Conservation (phyloP, 2,797 vertebrate species). For the Trachurus trachurus region DNA sequence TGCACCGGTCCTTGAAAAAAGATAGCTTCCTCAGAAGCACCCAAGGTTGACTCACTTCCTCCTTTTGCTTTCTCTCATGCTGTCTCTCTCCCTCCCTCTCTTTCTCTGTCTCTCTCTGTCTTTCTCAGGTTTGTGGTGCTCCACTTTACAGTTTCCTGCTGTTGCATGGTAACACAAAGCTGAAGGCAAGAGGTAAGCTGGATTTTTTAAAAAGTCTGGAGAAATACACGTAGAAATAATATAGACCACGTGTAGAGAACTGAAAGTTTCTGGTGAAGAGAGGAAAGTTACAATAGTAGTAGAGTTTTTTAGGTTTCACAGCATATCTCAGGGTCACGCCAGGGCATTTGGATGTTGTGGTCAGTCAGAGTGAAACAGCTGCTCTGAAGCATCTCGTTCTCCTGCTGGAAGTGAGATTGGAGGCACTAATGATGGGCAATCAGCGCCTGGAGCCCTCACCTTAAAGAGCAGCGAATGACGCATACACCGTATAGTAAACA, state of each 20-base stretch:
- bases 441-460: conserved; percentile 5
- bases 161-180: conserved; percentile 83
- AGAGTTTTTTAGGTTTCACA: conserved; percentile 8
- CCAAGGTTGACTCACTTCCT: conserved; percentile 74
- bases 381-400: conserved; percentile 34
- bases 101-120: conserved; percentile 46
- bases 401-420: conserved; percentile 30
- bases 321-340: conserved; percentile 22
- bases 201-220: conserved; percentile 16
- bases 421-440: conserved; percentile 17
- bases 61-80: conserved; percentile 57
- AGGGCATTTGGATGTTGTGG: conserved; percentile 34
- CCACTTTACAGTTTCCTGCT: conserved; percentile 82
- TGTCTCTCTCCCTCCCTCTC: conserved; percentile 27
- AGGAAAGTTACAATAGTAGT: conserved; percentile 7
- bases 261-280: conserved; percentile 1
- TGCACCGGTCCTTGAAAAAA: conserved; percentile 52
- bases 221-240: background rate
- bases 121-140: conserved; percentile 75
- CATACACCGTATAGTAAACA: conserved; percentile 5
- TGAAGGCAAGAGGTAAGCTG: conserved; percentile 82
- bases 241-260: background rate
- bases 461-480: conserved; percentile 29
- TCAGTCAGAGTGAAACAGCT: conserved; percentile 37
- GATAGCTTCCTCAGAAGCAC: conserved; percentile 68